Percentiles rank a stretch among this genome's conserved stretches.
Conservation (phyloP, 2,797 vertebrate species). For the Heteromormyrus szaboi region DNA sequence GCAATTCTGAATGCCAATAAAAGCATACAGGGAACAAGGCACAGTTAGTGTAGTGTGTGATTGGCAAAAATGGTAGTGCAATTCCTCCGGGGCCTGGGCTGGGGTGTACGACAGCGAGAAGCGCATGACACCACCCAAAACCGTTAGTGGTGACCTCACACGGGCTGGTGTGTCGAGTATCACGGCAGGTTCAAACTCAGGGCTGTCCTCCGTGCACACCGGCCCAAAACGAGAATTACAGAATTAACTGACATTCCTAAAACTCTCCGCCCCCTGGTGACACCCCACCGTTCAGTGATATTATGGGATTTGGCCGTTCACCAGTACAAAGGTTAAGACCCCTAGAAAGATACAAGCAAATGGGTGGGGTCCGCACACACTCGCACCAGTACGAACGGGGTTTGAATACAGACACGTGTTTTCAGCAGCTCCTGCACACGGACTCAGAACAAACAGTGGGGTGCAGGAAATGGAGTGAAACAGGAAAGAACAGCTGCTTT, state of each 20-base stretch:
- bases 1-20: not conserved
- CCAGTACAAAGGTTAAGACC: not conserved
- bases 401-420: constrained; percentile 9
- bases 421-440: not conserved
- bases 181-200: not conserved
- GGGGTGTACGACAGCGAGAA: not conserved
- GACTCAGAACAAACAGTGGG: constrained; percentile 32
- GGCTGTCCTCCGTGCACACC: not conserved
- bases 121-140: not conserved
- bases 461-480: constrained; percentile 34
- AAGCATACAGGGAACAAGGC: not conserved
- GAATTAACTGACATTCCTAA: not conserved
- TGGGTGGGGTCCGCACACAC: not conserved
- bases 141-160: not conserved
- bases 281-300: not conserved
- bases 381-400: constrained; percentile 18
- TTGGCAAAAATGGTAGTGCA: not conserved
- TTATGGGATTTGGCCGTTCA: not conserved
- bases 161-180: not conserved
- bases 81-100: not conserved
- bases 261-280: not conserved
- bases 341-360: not conserved
- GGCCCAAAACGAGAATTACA: not conserved
- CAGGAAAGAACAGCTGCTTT: constrained; percentile 30
- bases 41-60: not conserved